Evolutionary conservation across 2,888 invertebrate genomes (phyloP).

Genomic region (Miltochrista miniata): DNA sequence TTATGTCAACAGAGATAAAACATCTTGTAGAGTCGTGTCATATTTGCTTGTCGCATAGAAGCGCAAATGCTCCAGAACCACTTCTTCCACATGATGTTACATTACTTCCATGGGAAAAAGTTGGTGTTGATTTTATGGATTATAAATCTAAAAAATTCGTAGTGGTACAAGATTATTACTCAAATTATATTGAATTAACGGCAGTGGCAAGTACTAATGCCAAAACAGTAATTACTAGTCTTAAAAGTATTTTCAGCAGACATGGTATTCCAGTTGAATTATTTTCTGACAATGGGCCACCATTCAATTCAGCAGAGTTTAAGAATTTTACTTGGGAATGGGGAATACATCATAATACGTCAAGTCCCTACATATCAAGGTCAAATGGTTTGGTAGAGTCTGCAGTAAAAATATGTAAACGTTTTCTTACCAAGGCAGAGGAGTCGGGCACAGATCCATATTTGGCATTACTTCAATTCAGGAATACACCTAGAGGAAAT

Average conservation of each 20-base stretch:
- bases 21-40: slow-evolving; percentile 9
- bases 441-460: slow-evolving; percentile 22
- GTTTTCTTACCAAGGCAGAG: slow-evolving; percentile 8
- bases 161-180: slow-evolving; percentile 28
- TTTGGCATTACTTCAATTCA: slow-evolving; percentile 24
- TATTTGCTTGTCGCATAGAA: slow-evolving; percentile 3
- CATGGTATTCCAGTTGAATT: slow-evolving; percentile 28
- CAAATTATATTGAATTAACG: slow-evolving; percentile 29
- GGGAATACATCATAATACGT: not conserved
- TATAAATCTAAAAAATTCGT: slow-evolving; percentile 22
- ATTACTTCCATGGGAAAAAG: slow-evolving; percentile 31
- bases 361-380: slow-evolving; percentile 3
- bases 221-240: slow-evolving; percentile 8
- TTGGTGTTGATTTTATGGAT: slow-evolving; percentile 28
- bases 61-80: slow-evolving; percentile 8
- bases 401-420: slow-evolving; percentile 10
- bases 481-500: slow-evolving; percentile 27
- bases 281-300: slow-evolving; percentile 28
- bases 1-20: slow-evolving; percentile 6
- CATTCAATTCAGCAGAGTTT: slow-evolving; percentile 25
- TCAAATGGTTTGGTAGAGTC: slow-evolving; percentile 16
- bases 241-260: slow-evolving; percentile 19
- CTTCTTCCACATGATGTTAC: not conserved
- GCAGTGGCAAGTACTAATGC: slow-evolving; percentile 9
- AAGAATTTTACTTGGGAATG: not conserved